phyloP scores from a whole-genome alignment of 2,888 invertebrate genomes.

The Hypena proboscidalis region DNA sequence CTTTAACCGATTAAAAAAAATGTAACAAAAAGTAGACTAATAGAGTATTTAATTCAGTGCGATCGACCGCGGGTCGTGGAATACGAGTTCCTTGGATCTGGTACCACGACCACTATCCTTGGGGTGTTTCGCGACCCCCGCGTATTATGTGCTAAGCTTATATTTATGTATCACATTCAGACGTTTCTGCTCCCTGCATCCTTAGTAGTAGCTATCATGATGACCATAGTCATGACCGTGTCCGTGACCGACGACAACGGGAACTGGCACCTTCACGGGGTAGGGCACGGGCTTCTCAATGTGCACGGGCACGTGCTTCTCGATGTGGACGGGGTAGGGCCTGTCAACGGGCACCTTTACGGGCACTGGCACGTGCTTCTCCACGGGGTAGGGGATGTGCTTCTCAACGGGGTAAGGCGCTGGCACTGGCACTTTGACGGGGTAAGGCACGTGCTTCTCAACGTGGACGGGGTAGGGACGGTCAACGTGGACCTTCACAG shows the following conservation, averaged over 20 bases:
- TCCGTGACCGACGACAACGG: slow-evolving; percentile 77
- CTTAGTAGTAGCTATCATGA: slow-evolving; percentile 84
- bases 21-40: slow-evolving; percentile 68
- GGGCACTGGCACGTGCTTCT: slow-evolving; percentile 88
- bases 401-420: slow-evolving; percentile 87
- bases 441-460: slow-evolving; percentile 77
- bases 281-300: slow-evolving; percentile 87
- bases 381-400: slow-evolving; percentile 87
- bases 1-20: slow-evolving; percentile 70
- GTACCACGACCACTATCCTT: slow-evolving; percentile 61
- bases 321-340: slow-evolving; percentile 88
- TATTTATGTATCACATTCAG: slow-evolving; percentile 84
- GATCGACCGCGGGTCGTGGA: slow-evolving; percentile 62
- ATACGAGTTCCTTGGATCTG: slow-evolving; percentile 52
- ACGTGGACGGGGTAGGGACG: slow-evolving; percentile 81
- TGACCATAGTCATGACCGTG: slow-evolving; percentile 80
- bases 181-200: slow-evolving; percentile 81
- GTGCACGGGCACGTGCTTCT: slow-evolving; percentile 87
- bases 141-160: slow-evolving; percentile 79
- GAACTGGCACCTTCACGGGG: slow-evolving; percentile 87
- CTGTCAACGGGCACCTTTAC: slow-evolving; percentile 87
- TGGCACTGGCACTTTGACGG: slow-evolving; percentile 88
- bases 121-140: slow-evolving; percentile 61
- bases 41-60: slow-evolving; percentile 77
- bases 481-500: slow-evolving; percentile 86